A percentile compares a stretch with the other conserved stretches of the same genome.
These are phyloP conservation scores for Mellilla xanthometata DNA, from an alignment of 2,888 invertebrate species.

Conservation along the genomic window DNA sequence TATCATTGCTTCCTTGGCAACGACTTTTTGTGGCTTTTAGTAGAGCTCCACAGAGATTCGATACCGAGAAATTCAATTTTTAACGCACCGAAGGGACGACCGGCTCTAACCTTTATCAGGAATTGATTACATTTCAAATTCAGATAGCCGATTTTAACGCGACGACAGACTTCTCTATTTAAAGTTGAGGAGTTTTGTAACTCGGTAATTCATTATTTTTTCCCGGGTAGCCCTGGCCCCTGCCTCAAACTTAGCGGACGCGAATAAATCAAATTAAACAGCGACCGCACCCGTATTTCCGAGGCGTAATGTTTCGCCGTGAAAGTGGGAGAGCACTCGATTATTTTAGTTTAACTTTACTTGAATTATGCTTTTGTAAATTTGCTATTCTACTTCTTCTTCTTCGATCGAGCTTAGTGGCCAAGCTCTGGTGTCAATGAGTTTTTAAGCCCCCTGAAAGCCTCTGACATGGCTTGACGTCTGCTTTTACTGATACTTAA, in stretches of 20 bases:
- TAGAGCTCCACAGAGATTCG: background rate
- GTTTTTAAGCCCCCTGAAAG: no score
- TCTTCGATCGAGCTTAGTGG: no score
- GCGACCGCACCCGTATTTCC: constrained; percentile 40
- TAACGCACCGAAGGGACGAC: background rate
- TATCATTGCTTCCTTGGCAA: constrained; percentile 7
- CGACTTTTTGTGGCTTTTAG: background rate
- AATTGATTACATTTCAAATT: constrained; percentile 24
- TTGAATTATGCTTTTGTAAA: constrained; percentile 40
- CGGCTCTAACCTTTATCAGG: constrained; percentile 17
- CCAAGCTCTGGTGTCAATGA: no score
- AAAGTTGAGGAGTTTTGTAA: constrained; percentile 28
- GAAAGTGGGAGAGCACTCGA: constrained; percentile 27
- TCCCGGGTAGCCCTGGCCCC: constrained; percentile 34
- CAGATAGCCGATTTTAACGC: constrained; percentile 26
- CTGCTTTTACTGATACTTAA: no score
- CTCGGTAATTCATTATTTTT: constrained; percentile 32
- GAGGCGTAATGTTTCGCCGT: constrained; percentile 36
- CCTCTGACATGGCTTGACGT: no score
- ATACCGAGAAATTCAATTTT: constrained; percentile 9
- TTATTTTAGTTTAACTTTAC: constrained; percentile 37
- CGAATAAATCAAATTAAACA: constrained; percentile 48
- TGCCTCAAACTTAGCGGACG: constrained; percentile 39
- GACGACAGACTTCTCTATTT: constrained; percentile 25
- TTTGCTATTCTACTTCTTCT: no score